Base-by-base conservation (phyloP, 1,140 invertebrate genomes). In the Pollicipes pollicipes region DNA sequence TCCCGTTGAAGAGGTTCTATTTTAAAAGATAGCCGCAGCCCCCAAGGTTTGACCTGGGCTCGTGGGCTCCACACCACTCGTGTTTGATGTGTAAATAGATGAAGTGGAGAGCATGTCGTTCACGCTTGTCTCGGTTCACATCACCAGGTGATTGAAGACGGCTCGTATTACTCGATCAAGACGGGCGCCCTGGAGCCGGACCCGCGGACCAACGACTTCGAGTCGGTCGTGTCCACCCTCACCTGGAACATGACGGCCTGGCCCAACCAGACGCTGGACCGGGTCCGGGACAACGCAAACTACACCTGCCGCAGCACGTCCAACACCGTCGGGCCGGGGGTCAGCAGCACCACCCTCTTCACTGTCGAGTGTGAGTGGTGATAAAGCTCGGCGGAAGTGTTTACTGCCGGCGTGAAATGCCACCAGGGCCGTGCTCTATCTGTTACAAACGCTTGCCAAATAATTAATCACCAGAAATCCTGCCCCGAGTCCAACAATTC, bases 161-260 rank as follows among this genome's bases (percentile, higher is more conserved):
- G 73, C 30, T 72, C 74, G 24, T 68, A 72, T n/a, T 77, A 73
- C 71, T 68, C 71, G 16, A 84, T 90, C 17, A 83, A 83, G 66
- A 84, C 83, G 58, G 83, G 82, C 37, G 86, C 85, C 45, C 81
- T 86, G 77, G 81, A 85, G 64, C 80, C 90, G 70, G 86, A 92
- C 78, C 79, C 85, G 68, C 66, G 74, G 28, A 74, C 86, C 28
- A 91, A 90, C 75, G 89, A 93, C 77, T 93, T 95, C 76, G 88
- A 92, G 79, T 92, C 90, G 37, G 87, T 93, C 29, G 84, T 89
- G 71, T 93, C 90, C 13, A 90, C 86, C 67, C 81, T 95, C 76
- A 85, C 88, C 63, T 87, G 84, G 84, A 93, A 93, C 81, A 86
- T 95, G 83, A 84, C 85, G 1, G 85, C 86, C 58, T 93, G 91